These are phyloP conservation scores for Eurois occulta DNA, from an alignment of 2,888 invertebrate genomes.

Conservation along the genomic window DNA sequence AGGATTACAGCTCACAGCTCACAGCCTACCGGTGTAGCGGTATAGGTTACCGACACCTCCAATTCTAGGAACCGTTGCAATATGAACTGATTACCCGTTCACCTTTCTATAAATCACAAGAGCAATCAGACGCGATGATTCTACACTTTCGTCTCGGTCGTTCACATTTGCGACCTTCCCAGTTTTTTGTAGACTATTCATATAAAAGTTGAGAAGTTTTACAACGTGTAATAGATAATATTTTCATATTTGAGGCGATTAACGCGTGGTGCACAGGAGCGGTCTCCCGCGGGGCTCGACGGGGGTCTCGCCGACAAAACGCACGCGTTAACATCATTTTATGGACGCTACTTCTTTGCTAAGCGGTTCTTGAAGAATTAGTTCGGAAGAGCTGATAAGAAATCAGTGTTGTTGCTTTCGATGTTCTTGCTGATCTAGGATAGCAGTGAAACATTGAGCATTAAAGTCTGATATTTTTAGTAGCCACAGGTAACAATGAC, in stretches of 20 bases:
- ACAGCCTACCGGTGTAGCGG: conserved; percentile 45
- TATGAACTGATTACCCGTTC: conserved; percentile 64
- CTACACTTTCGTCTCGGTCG: conserved; percentile 69
- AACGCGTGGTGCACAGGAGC: conserved; percentile 80
- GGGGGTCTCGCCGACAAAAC: conserved; percentile 75
- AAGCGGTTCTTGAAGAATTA: conserved; percentile 47
- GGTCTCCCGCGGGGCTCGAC: conserved; percentile 82
- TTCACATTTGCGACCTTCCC: conserved; percentile 66
- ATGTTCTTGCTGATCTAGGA: background rate
- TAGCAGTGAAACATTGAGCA: background rate
- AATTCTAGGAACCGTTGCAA: conserved; percentile 61
- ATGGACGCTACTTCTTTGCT: conserved; percentile 66
- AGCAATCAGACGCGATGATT: conserved; percentile 70
- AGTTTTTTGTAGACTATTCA: conserved; percentile 54
- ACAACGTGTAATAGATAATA: conserved; percentile 79
- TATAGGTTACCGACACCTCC: conserved; percentile 53
- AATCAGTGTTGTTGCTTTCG: background rate
- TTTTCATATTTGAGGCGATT: conserved; percentile 83
- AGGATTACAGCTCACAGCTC: conserved; percentile 30
- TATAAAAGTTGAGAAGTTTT: conserved; percentile 67
- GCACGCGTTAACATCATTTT: conserved; percentile 75
- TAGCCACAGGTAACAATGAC: background rate
- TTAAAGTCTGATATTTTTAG: background rate
- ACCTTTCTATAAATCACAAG: conserved; percentile 68
- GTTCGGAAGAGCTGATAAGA: conserved; percentile 29